A percentile compares a stretch with the other conserved stretches of the same genome.
Evolutionary conservation across 2,113 vertebrate genomes (phyloP).

Genomic region (Odontesthes bonariensis): DNA sequence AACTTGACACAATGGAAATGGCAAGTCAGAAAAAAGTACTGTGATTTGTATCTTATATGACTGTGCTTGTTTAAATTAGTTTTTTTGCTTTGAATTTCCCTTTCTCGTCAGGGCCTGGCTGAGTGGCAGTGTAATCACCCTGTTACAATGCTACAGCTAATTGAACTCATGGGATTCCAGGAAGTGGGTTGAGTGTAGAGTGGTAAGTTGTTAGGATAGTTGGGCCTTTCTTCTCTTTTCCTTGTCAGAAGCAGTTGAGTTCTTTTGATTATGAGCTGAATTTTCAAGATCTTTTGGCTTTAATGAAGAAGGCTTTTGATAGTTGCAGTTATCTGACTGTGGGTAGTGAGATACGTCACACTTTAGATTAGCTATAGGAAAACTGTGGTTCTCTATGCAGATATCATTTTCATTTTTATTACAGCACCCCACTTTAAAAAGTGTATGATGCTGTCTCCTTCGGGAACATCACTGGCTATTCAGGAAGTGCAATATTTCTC

Average conservation of each 20-base stretch:
- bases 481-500: too few relatives aligned
- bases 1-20: too few relatives aligned
- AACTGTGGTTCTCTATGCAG: too few relatives aligned
- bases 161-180: not conserved
- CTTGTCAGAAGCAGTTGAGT: not conserved
- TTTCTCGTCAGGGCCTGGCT: not conserved
- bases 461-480: too few relatives aligned
- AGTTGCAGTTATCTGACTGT: not conserved
- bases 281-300: not conserved
- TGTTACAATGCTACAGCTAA: not conserved
- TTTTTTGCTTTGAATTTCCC: not conserved
- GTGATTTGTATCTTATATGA: too few relatives aligned
- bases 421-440: not conserved
- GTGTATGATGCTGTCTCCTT: too few relatives aligned
- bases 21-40: too few relatives aligned
- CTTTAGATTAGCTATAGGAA: too few relatives aligned
- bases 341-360: not conserved
- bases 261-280: not conserved
- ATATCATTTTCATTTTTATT: not conserved
- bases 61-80: not conserved
- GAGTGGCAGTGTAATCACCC: not conserved
- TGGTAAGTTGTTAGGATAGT: not conserved
- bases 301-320: not conserved
- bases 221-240: not conserved
- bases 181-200: not conserved